Evolutionary conservation across 2,888 invertebrate species (phyloP), one percentile per base, ranked within the genome.

Genomic region (Hyposoter dolosus): DNA sequence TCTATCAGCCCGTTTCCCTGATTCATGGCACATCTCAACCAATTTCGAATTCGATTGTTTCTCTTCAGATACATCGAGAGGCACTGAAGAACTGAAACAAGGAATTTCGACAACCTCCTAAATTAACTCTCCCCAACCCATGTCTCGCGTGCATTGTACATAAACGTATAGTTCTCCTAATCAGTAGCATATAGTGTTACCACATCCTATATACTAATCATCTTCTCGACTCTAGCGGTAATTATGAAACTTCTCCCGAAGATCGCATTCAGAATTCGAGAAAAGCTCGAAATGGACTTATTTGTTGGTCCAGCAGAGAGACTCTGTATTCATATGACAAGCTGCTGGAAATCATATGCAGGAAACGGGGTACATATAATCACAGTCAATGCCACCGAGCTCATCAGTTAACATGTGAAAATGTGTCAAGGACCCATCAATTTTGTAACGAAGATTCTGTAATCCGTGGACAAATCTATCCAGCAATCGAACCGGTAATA

Each of bases 61-160:
- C 66, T 75, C 74, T 75, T 45, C 53, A 56, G 68, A 45, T 68
- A 66, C 19, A 43, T 68, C 17, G 45, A 53, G 65, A 66, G 50
- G 53, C 47, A 71, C 65, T 40, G 47, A 32, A 65, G 77, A 72
- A 23, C 56, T 71, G 50, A n/a, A 50, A 28, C 65, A 35, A 50
- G 47, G 35, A 72, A 77, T 83, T 77, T 77, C 77, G 72, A 50
- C 71, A 72, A 77, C 71, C 65, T 72, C 40, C 82, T 40, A 65
- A 71, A 77, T 82, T 82, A 71, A 77, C 82, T 82, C 47, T 63
- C 28, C 71, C 35, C 17, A 45, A 63, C 23, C 71, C 19, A 45
- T 45, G 23, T 9, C 45, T 43, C n/a, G 12, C 15, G 60, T 66
- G 3, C 19, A 66, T 66, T 40, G 40, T 40, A 40, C 19, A 35